A percentile compares a stretch with the other conserved stretches of the same genome.
These are phyloP conservation scores for Nestor notabilis DNA, from an alignment of 2,113 vertebrate genomes.

Conservation along the genomic window DNA sequence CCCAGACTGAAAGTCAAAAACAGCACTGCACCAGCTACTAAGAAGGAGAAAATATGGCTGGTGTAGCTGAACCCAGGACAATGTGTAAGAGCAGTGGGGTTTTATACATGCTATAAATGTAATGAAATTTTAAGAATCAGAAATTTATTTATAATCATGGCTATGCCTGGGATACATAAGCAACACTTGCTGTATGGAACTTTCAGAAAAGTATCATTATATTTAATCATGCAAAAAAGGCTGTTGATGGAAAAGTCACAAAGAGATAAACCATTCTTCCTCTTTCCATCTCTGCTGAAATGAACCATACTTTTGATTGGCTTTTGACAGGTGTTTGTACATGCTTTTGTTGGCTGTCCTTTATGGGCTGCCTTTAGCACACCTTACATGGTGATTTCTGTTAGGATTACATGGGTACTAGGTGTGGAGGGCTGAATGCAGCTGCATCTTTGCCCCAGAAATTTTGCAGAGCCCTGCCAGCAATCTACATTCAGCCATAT, in stretches of 20 bases:
- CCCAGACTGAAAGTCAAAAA: too few relatives aligned
- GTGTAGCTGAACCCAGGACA: too few relatives aligned
- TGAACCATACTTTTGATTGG: background rate
- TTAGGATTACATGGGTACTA: background rate
- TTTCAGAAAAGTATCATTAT: background rate
- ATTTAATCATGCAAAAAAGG: background rate
- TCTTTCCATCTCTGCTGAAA: background rate
- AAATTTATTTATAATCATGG: background rate
- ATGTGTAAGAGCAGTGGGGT: rapidly evolving
- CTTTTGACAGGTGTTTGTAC: background rate
- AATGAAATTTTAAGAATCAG: background rate
- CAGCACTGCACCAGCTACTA: too few relatives aligned
- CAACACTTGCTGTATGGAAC: rapidly evolving
- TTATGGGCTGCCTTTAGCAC: background rate
- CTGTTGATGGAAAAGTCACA: background rate
- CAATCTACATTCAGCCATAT: background rate
- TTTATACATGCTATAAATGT: background rate
- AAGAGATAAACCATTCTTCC: background rate
- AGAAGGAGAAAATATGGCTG: too few relatives aligned
- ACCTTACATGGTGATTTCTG: rapidly evolving
- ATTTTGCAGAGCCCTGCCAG: background rate
- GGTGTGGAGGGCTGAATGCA: background rate
- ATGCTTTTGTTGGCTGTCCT: background rate
- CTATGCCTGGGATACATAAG: background rate
- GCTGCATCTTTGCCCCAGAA: background rate